A percentile compares a stretch with the other conserved stretches of the same genome.
These are phyloP conservation scores for Epsilonema sp. DNA, from an alignment of 2,888 invertebrate species.

Conservation along the genomic window DNA sequence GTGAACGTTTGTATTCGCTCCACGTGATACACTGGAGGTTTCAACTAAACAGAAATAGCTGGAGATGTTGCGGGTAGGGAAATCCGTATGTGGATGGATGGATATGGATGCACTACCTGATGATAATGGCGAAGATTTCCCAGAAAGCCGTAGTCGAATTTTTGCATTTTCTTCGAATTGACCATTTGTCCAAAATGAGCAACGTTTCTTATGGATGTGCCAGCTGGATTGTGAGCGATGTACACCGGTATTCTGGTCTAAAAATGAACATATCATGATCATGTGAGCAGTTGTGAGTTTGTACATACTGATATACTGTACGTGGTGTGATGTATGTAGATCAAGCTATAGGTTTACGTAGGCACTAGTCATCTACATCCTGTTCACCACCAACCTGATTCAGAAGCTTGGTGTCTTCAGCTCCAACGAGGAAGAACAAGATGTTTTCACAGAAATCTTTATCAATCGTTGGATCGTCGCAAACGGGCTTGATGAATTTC, in stretches of 20 bases:
- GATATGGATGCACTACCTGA: no score
- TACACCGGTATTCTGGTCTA: slow-evolving; percentile 31
- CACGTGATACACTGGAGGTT: background rate
- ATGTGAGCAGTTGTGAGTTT: no score
- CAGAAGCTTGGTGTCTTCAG: slow-evolving; percentile 44
- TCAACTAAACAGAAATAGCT: background rate
- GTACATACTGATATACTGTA: no score
- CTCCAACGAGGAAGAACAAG: slow-evolving; percentile 50
- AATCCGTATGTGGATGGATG: no score
- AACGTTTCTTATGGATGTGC: slow-evolving; percentile 27
- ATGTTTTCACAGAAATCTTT: slow-evolving; percentile 48
- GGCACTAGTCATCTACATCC: no score
- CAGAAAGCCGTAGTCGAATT: slow-evolving; percentile 47
- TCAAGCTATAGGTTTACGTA: no score
- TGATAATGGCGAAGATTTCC: slow-evolving; percentile 44
- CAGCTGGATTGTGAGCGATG: slow-evolving; percentile 26
- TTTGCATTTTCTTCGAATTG: slow-evolving; percentile 40
- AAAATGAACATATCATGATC: slow-evolving; percentile 1
- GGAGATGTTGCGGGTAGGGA: background rate
- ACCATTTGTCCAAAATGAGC: slow-evolving; percentile 25
- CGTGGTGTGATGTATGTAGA: no score
- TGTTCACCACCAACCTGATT: no score
- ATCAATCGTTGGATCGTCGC: slow-evolving; percentile 38
- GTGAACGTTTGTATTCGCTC: background rate
- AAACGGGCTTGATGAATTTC: slow-evolving; percentile 4